phyloP scores from a whole-genome alignment of 1,140 invertebrate species.

The Penaeus chinensis region DNA sequence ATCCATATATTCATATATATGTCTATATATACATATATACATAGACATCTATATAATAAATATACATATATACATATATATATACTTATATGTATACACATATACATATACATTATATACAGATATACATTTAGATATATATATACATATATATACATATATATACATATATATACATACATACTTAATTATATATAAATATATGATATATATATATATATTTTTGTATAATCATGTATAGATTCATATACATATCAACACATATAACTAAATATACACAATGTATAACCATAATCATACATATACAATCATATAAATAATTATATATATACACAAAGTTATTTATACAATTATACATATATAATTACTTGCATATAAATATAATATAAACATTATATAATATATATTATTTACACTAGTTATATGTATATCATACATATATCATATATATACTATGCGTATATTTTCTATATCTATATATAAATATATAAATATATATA shows the following conservation, averaged over 20 bases:
- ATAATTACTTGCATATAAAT: no score
- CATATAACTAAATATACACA: no score
- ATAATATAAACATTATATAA: no score
- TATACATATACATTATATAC: background rate
- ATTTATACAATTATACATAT: no score
- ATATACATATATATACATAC: background rate
- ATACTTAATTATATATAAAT: background rate
- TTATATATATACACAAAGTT: no score
- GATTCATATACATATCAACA: background rate
- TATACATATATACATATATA: no score
- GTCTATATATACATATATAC: background rate
- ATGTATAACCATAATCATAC: no score
- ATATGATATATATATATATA: background rate
- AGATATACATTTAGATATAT: background rate
- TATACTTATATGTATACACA: background rate
- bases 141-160: background rate
- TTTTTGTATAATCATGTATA: background rate
- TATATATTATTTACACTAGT: no score
- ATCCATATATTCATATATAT: no score
- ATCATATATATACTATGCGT: background rate
- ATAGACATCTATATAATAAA: no score
- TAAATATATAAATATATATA: background rate
- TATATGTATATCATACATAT: background rate
- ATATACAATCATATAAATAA: no score
- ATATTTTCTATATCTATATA: background rate